A percentile compares a stretch with the other conserved stretches of the same genome.
phyloP scores from a whole-genome alignment of 2,113 vertebrate species.

The Gnathonemus longibarbis region DNA sequence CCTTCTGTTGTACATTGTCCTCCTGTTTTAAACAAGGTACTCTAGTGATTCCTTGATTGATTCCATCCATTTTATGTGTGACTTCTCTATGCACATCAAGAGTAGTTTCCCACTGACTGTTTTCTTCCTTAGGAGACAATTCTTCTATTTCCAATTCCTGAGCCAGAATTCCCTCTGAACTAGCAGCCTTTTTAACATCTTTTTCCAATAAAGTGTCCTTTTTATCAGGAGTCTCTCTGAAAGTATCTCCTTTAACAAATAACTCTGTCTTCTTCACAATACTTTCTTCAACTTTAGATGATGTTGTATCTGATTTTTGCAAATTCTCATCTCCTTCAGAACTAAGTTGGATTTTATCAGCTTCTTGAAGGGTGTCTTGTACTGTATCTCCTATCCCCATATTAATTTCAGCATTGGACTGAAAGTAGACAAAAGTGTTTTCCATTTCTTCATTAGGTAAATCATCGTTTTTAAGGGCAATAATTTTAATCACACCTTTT shows the following conservation, averaged over 20 bases:
- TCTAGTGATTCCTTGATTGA: not conserved
- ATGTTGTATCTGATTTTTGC: not conserved
- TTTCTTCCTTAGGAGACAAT: not conserved
- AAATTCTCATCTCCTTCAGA: not conserved
- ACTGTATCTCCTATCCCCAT: not conserved
- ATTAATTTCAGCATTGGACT: not conserved
- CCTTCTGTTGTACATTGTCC: not conserved
- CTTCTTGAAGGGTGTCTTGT: not conserved
- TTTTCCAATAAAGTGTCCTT: not conserved
- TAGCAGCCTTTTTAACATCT: not conserved
- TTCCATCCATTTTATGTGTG: conserved; percentile 28
- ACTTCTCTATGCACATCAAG: not conserved
- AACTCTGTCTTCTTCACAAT: conserved; percentile 22
- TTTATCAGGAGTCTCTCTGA: not conserved
- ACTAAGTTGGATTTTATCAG: not conserved
- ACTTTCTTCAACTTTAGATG: not conserved
- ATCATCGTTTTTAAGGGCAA: not conserved
- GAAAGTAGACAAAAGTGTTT: not conserved
- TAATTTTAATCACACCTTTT: conserved; percentile 3
- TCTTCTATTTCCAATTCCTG: not conserved
- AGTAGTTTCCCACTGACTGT: conserved; percentile 8
- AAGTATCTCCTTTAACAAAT: conserved; percentile 15
- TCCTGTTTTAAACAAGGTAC: not conserved
- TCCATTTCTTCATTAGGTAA: not conserved
- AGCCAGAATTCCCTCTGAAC: not conserved